Conservation (phyloP, 2,797 vertebrate species). For the Ceyx erithaca region DNA sequence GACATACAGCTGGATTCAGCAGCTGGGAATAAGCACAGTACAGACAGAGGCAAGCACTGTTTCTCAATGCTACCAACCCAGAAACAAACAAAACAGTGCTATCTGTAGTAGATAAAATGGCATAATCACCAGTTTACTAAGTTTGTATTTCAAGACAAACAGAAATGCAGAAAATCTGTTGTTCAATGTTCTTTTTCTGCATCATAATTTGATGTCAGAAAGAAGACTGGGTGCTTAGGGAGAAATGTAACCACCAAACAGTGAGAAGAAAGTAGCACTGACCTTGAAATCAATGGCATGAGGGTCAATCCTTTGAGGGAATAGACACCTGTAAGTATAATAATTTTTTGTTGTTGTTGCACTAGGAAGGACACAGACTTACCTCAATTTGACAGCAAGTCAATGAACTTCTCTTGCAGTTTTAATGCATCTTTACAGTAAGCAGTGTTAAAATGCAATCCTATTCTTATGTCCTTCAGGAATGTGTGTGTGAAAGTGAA, state of each 20-base stretch:
- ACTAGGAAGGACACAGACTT: neutral
- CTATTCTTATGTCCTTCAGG: neutral
- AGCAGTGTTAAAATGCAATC: neutral
- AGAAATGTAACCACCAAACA: neutral
- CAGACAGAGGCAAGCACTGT: neutral
- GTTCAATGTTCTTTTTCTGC: neutral
- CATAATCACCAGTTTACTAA: neutral
- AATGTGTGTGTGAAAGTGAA: fast-evolving
- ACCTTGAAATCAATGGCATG: neutral
- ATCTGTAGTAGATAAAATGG: neutral
- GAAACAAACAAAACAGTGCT: neutral
- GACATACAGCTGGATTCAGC: neutral
- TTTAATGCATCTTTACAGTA: neutral
- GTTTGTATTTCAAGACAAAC: neutral
- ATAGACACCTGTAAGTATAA: neutral
- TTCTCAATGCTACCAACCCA: neutral
- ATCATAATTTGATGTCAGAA: neutral
- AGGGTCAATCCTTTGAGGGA: neutral
- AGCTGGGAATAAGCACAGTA: neutral
- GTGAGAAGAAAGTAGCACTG: neutral
- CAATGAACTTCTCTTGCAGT: neutral
- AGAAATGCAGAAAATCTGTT: neutral
- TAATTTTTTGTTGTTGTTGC: neutral
- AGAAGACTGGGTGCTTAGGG: neutral
- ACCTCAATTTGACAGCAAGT: neutral